Base-by-base conservation (phyloP, 2,797 vertebrate species). In the Enteromius unitaeniatus region DNA sequence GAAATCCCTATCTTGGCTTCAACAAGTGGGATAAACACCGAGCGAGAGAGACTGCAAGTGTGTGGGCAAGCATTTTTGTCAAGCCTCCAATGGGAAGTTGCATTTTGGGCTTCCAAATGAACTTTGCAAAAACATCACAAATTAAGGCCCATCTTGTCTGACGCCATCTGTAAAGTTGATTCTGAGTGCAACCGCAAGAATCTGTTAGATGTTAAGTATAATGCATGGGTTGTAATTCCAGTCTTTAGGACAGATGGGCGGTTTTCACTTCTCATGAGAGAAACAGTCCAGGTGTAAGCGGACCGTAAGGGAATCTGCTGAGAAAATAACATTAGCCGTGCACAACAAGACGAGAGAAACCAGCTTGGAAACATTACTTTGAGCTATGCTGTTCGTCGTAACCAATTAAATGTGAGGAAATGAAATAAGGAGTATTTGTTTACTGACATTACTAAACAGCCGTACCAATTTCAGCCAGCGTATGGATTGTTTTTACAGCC, bases 41-140 rank as follows among this genome's bases (percentile, higher is more conserved):
- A 79, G 23, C 58, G 77, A 81, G 64, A 65, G 26, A 34, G 45
- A 51, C 79, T 62, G 69, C 62, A 58, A 81, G 60, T 49, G 69
- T 78, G 76, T 73, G 79, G 42, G 55, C 14, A 72, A 10, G 45
- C 75, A 88, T 86, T 89, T 89, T 91, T 67, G 89, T 90, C 93
- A 92, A 89, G 90, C 90, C 87, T 90, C 88, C 90, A 89, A 89
- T 81, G 88, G 93, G 92, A 93, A 95, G 93, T 93, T 92, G 91
- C 91, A 94, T 81, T 89, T 90, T 83, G 78, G 49, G 67, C 4
- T 88, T 87, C 91, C 93, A 92, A 94, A 88, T 94, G 92, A 93
- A 92, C 92, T 90, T 42, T 0, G 17, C 31, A 58, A 75, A 45
- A 37, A 82, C 34, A 68, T 69, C 53, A 23, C 78, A 79, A 84